Percentiles rank a stretch among this genome's conserved stretches.
These are phyloP conservation scores for Scaeva pyrastri DNA, from an alignment of 2,888 invertebrate genomes.

Conservation along the genomic window DNA sequence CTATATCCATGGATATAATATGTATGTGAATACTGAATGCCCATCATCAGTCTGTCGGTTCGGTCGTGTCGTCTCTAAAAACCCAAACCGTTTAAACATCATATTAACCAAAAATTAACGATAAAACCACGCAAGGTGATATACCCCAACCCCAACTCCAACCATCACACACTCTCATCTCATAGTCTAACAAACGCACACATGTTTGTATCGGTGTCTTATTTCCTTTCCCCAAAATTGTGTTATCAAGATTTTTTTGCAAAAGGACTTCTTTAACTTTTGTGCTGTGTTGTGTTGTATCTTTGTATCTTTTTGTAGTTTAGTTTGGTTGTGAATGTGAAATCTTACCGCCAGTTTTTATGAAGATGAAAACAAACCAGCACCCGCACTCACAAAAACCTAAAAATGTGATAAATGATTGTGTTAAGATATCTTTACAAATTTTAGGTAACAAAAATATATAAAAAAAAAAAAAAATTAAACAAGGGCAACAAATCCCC, in stretches of 20 bases:
- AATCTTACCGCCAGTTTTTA: constrained; percentile 40
- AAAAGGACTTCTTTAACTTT: constrained; percentile 45
- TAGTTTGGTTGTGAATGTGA: constrained; percentile 60
- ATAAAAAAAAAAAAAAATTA: neutral
- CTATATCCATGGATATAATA: too few relatives aligned
- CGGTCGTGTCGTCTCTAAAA: neutral
- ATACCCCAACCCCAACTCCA: too few relatives aligned
- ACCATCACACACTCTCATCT: too few relatives aligned
- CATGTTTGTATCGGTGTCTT: too few relatives aligned
- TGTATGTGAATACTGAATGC: constrained; percentile 6
- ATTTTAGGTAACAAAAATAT: constrained; percentile 30
- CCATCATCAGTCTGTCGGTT: constrained; percentile 17
- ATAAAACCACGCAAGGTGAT: constrained; percentile 74
- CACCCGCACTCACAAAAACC: constrained; percentile 55
- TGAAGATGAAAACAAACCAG: constrained; percentile 37
- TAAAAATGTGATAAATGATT: constrained; percentile 69
- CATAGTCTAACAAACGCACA: too few relatives aligned
- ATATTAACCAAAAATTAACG: constrained; percentile 74
- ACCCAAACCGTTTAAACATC: constrained; percentile 70
- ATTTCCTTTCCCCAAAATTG: neutral
- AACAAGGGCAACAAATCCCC: neutral
- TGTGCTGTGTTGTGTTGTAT: neutral
- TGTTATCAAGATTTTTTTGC: constrained; percentile 65
- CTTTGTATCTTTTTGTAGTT: constrained; percentile 43
- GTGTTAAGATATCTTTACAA: constrained; percentile 67